Base-by-base conservation (phyloP, 2,113 vertebrate genomes). In the Cercopithecus mona region DNA sequence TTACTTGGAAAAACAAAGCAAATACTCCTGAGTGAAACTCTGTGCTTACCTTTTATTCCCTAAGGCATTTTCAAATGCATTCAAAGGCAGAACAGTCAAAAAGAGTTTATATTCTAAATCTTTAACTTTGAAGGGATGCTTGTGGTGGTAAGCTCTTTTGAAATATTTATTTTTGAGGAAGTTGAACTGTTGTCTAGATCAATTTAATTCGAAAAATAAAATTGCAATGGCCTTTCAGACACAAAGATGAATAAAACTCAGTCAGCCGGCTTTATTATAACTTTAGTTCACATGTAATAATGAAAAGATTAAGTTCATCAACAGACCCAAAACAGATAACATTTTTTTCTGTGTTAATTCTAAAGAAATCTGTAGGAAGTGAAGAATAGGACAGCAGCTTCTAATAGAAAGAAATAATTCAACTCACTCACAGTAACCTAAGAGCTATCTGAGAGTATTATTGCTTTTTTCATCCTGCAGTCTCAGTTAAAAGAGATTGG, bases 401-500 rank as follows among this genome's bases (percentile, higher is more conserved):
- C 48, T 90, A 90, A 75, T 25, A 88, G n/a, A 78, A 87, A 82
- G 17, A 90, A 68, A 85, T 66, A 82, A 85, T 66, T 89, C 64
- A 25, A 40, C 50, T 96, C 73, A 16, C 45, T 97, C 78, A 88
- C 43, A 43, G 38, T 79, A 96, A 97, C 97, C 96, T 95, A 86
- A 97, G 81, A 95, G 95, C 85, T 90, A 43, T 97, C 86, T 92
- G 80, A 97, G 98, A 94, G 86, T 87, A 85, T 94, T 94, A 97
- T 27, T 96, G 66, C 94, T 96, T 92, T 96, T 73, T 85, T 97
- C 80, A 90, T 96, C 30, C 88, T 96, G 72, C 86, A 98, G 76
- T 97, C 76, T 88, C 96, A 79, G 72, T 94, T 98, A 96, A 98
- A 98, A 95, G 83, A 98, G 97, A 98, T 97, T 94, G 96, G 98